These are phyloP conservation scores for Drosophila formosana DNA, from an alignment of 2,888 invertebrate species.

Conservation along the genomic window DNA sequence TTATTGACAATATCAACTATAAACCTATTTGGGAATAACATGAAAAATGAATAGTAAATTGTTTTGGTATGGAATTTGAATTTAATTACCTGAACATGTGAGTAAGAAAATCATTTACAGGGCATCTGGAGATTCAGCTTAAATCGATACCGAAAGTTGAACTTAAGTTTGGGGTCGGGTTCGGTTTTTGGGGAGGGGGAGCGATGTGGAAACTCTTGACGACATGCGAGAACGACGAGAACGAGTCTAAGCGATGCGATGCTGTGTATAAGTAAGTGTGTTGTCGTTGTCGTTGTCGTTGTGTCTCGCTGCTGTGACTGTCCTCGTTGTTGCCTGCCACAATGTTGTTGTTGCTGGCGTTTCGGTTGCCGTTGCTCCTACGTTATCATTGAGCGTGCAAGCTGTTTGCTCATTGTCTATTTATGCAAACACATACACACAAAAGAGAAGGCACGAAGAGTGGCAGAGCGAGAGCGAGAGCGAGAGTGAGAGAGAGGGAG, in stretches of 20 bases:
- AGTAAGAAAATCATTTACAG: conserved; percentile 11
- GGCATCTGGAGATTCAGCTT: conserved; percentile 12
- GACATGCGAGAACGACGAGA: conserved; percentile 35
- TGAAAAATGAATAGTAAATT: too few relatives aligned
- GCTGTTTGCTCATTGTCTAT: conserved; percentile 81
- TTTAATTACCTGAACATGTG: too few relatives aligned
- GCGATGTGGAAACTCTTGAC: conserved; percentile 57
- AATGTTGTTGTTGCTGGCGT: conserved; percentile 53
- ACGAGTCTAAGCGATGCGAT: conserved; percentile 1
- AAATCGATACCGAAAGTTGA: conserved; percentile 23
- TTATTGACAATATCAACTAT: too few relatives aligned
- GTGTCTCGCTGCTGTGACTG: conserved; percentile 9
- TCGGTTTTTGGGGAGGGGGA: conserved; percentile 17
- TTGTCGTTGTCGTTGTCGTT: neutral
- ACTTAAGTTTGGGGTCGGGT: conserved; percentile 21
- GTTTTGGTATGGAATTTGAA: too few relatives aligned
- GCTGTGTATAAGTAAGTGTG: conserved; percentile 40
- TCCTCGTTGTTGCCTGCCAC: conserved; percentile 53
- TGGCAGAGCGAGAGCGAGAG: conserved; percentile 1
- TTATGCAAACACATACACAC: conserved; percentile 74
- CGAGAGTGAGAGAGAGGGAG: neutral
- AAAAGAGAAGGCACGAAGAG: conserved; percentile 9
- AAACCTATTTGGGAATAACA: too few relatives aligned
- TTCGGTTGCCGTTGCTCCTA: conserved; percentile 49
- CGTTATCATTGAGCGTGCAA: conserved; percentile 81